These are phyloP conservation scores for Xyrichtys novacula DNA, from an alignment of 2,797 vertebrate genomes.

Conservation along the genomic window DNA sequence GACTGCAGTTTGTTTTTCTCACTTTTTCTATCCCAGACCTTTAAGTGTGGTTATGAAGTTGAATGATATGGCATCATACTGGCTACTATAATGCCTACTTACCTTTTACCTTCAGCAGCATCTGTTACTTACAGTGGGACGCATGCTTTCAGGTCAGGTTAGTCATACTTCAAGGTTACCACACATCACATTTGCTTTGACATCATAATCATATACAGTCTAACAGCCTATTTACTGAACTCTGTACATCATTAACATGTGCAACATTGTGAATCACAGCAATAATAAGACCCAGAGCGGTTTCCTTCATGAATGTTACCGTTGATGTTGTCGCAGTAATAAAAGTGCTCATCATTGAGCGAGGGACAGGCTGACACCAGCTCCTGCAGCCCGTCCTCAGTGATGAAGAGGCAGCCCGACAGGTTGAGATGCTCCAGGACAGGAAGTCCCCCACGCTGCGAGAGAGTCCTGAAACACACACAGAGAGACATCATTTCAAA, in stretches of 20 bases:
- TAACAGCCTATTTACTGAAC: constrained; percentile 1
- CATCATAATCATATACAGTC: constrained; percentile 8
- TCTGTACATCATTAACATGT: not conserved
- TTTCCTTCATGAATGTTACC: constrained; percentile 84
- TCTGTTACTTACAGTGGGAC: constrained; percentile 61
- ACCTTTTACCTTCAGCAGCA: constrained; percentile 70
- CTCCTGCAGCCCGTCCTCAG: constrained; percentile 94
- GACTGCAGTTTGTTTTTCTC: no score
- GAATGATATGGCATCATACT: constrained; percentile 9
- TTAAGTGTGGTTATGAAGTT: not conserved
- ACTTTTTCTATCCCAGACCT: not conserved
- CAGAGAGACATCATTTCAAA: constrained; percentile 15
- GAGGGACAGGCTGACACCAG: constrained; percentile 94
- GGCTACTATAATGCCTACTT: constrained; percentile 59
- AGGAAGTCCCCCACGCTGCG: constrained; percentile 94
- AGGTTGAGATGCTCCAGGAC: constrained; percentile 96
- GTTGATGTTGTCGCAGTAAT: constrained; percentile 99
- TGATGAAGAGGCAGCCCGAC: constrained; percentile 95
- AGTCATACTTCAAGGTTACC: constrained; percentile 46
- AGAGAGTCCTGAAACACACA: constrained; percentile 87
- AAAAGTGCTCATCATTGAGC: constrained; percentile 98
- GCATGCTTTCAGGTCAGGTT: constrained; percentile 55
- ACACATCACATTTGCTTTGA: constrained; percentile 23
- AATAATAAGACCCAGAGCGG: not conserved
- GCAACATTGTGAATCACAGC: not conserved